Evolutionary conservation across 1,140 invertebrate genomes (phyloP).

Genomic region (Venustaconcha ellipsiformis): DNA sequence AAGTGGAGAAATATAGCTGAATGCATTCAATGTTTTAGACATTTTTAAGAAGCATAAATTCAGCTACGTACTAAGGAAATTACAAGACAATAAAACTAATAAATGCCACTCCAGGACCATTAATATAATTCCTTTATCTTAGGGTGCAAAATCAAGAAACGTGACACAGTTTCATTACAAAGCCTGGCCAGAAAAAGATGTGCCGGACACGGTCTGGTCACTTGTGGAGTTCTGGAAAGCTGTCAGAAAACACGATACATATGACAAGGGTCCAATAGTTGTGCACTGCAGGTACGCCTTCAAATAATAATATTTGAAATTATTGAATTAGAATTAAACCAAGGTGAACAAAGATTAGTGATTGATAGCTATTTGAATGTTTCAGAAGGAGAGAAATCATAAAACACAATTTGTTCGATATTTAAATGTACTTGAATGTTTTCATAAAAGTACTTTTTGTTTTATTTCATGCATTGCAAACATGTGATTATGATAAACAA

Average conservation of each 20-base stretch:
- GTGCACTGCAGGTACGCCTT: slow-evolving; percentile 75
- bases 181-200: slow-evolving; percentile 97
- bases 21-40: too few relatives aligned
- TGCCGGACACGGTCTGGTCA: slow-evolving; percentile 94
- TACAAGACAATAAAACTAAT: too few relatives aligned
- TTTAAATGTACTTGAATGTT: not conserved
- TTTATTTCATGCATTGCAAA: not conserved
- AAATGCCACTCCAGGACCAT: too few relatives aligned
- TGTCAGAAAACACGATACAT: slow-evolving; percentile 81
- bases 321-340: not conserved
- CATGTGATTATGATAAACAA: too few relatives aligned
- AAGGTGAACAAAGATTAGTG: too few relatives aligned
- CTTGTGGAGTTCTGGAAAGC: slow-evolving; percentile 95
- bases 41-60: too few relatives aligned
- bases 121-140: slow-evolving; percentile 35
- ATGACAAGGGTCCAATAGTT: slow-evolving; percentile 80
- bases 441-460: not conserved
- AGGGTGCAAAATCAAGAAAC: slow-evolving; percentile 90
- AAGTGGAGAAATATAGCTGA: too few relatives aligned
- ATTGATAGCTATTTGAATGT: not conserved
- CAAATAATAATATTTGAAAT: not conserved
- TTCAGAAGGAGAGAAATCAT: not conserved
- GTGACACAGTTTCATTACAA: slow-evolving; percentile 96
- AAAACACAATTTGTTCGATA: not conserved
- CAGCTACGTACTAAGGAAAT: too few relatives aligned